Percentiles rank a stretch among this genome's conserved stretches.
Conservation (phyloP, 2,797 vertebrate species). For the Champsocephalus esox region DNA sequence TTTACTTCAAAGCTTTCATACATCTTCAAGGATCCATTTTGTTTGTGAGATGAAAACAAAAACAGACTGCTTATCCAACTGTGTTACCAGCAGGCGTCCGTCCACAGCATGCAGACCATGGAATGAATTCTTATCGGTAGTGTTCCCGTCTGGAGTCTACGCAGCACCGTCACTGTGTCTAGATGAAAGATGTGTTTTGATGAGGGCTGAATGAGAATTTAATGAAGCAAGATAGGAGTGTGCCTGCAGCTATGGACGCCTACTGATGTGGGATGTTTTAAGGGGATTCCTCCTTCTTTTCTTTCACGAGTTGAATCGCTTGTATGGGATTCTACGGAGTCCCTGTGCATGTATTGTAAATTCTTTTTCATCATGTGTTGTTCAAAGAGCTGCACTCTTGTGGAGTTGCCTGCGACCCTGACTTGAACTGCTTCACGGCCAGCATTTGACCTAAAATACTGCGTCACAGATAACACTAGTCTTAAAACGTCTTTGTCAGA, state of each 20-base stretch:
- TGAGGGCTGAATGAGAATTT: slow-evolving; percentile 80
- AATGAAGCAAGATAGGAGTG: slow-evolving; percentile 80
- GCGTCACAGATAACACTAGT: slow-evolving; percentile 42
- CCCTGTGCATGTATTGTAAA: slow-evolving; percentile 17
- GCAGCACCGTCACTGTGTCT: slow-evolving; percentile 56
- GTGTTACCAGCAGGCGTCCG: slow-evolving; percentile 53
- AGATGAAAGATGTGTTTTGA: slow-evolving; percentile 84
- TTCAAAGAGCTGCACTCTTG: slow-evolving; percentile 9
- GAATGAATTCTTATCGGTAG: slow-evolving; percentile 50
- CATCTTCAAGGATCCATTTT: slow-evolving; percentile 62
- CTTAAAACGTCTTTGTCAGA: slow-evolving; percentile 58
- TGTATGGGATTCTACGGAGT: slow-evolving; percentile 34
- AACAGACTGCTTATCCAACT: slow-evolving; percentile 59
- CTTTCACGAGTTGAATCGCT: slow-evolving; percentile 58
- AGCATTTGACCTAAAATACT: slow-evolving; percentile 49
- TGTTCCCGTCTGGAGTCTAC: slow-evolving; percentile 57
- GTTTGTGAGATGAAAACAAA: slow-evolving; percentile 57
- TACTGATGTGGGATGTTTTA: slow-evolving; percentile 76
- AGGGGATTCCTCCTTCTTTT: slow-evolving; percentile 73
- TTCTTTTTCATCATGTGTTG: slow-evolving; percentile 24
- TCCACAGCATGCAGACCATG: slow-evolving; percentile 52
- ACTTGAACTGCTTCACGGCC: slow-evolving; percentile 49
- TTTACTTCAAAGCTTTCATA: slow-evolving; percentile 65
- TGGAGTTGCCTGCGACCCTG: slow-evolving; percentile 30
- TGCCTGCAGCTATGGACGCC: slow-evolving; percentile 68